phyloP scores from a whole-genome alignment of 92 coral and sea anemone species.

The Porites evermanni region DNA sequence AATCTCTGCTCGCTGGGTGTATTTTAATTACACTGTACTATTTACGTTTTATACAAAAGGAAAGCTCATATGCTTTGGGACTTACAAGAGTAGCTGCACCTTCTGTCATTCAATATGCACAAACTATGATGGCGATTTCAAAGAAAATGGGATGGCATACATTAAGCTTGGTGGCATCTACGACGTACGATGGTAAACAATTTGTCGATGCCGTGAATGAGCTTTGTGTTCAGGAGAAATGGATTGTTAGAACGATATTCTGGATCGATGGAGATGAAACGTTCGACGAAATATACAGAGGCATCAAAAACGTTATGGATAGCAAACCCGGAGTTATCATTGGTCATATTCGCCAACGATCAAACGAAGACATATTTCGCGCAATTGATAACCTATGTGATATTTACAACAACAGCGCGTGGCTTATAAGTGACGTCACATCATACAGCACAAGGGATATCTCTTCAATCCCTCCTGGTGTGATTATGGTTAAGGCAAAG shows the following conservation, averaged over 20 bases:
- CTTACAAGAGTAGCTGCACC: constrained; percentile 32
- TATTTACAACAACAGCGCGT: background rate
- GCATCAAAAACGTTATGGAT: background rate
- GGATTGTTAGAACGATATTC: constrained; percentile 6
- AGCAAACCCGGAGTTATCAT: constrained; percentile 53
- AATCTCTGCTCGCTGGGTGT: background rate
- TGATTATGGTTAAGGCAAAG: constrained; percentile 26
- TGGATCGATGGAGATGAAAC: constrained; percentile 39
- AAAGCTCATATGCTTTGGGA: constrained; percentile 23
- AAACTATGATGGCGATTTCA: constrained; percentile 49
- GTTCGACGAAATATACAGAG: background rate
- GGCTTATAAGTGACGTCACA: constrained; percentile 41
- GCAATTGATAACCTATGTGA: background rate
- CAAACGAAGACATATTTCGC: constrained; percentile 24
- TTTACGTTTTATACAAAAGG: constrained; percentile 2
- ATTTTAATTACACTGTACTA: background rate
- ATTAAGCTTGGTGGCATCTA: constrained; percentile 43
- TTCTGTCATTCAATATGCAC: constrained; percentile 41
- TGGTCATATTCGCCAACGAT: constrained; percentile 26
- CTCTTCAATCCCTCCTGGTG: constrained; percentile 51
- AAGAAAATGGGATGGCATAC: constrained; percentile 77
- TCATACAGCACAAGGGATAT: constrained; percentile 30
- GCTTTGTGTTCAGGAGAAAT: constrained; percentile 41
- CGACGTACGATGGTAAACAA: constrained; percentile 48
- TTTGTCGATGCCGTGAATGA: constrained; percentile 38